Base-by-base conservation (phyloP, 1,140 invertebrate genomes). In the Conus betulinus region DNA sequence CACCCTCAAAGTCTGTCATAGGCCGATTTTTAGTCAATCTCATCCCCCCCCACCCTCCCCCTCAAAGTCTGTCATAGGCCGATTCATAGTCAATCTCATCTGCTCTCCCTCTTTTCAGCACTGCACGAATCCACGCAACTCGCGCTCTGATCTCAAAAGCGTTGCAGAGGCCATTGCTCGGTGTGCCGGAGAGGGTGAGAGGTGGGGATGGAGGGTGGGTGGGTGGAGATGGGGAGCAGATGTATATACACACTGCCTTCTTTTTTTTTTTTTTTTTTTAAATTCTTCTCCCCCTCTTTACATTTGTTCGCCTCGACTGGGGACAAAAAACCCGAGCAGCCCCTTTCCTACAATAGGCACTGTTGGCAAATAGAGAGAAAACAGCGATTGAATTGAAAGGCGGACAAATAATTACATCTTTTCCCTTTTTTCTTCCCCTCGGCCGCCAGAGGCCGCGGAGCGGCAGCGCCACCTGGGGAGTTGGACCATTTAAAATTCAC, bases 391-490 rank as follows among this genome's bases (percentile, higher is more conserved):
- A 74, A 85, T 85, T 85, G 57, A 71, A 11, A 60, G 27, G 39
- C 27, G 63, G 63, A 85, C 84, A 85, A 85, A 85, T 85, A 85
- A 85, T 85, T 85, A 85, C 84, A 85, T 87, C 85, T 76, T n/a
- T 71, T 20, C 52, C 74, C 4, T n/a, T 71, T 23, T 55, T 79
- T 79, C 85, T 87, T n/a, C 23, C 74, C 20, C 67, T 60, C 57
- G 57, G 1, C 57, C 57, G 4, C 57, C 57, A 39, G 39, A 39
- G 39, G 39, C 39, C 39, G 39, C 3, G 39, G 39, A 39, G 57
- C 57, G 15, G 11, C 67, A 74, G 84, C 63, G 27, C 84, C 63
- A 85, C 63, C 84, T 85, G 84, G 84, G 63, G 74, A 15, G 63
- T 74, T 63, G 63, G 52, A 85, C n/a, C 84, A 74, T 71, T 85